Base-by-base conservation (phyloP, 2,888 invertebrate genomes). In the Amphiduros pacificus region DNA sequence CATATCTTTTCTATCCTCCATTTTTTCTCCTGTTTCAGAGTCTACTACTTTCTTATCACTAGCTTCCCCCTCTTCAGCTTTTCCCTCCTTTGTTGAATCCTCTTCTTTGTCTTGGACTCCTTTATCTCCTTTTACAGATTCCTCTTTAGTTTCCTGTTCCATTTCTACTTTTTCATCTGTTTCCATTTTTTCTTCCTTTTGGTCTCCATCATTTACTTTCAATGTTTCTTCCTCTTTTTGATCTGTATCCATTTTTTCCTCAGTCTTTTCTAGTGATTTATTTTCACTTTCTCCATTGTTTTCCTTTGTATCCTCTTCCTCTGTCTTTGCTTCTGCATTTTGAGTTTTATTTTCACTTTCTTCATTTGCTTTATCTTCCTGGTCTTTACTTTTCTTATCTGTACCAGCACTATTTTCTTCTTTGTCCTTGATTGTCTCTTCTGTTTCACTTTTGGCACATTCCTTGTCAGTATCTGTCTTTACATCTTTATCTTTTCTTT, bases 1-100 rank as follows among this genome's bases (percentile, higher is more conserved):
- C 24, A n/a, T 36, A 24, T 32, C 60, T n/a, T 28, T 40, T 40
- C 44, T 54, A 54, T 65, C 56, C 6, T 36, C 60, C n/a, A 56
- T 28, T 32, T 36, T 56, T n/a, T 26, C 14, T 17, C 40, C 28
- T n/a, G 53, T 44, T 59, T 20, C 51, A 17, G 6, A 20, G 1
- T 28, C 36, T 24, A 9, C 59, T 17, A 40, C 41, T 17, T 61
- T 32, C 27, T 61, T 48, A 29, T 40, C 49, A 1, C 44, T 28
- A 17, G 41, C 28, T 41, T 40, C 32, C n/a, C 55, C 27, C 2
- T 32, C 26, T 32, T 50, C 40, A 24, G 28, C 24, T 50, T 31
- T 29, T 56, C 22, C 24, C n/a, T 52, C 53, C 3, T 53, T 31
- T 27, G 50, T 22, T 36, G 54, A 31, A 17, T 17, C 48, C 24